These are phyloP conservation scores for Natrix natrix DNA, from an alignment of 2,797 vertebrate species.

Conservation along the genomic window DNA sequence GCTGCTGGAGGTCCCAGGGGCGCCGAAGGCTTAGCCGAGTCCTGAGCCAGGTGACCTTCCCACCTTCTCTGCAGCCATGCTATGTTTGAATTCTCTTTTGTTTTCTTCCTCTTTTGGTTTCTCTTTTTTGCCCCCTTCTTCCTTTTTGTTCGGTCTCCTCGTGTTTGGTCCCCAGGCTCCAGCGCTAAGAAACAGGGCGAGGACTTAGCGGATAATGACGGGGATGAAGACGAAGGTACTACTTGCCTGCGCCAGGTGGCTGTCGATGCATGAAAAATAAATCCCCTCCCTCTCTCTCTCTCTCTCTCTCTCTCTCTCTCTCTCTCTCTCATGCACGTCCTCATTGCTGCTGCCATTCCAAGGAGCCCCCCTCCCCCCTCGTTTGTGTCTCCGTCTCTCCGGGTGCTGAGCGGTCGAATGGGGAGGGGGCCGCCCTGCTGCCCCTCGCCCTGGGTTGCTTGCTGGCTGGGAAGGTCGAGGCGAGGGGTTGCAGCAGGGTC, in stretches of 20 bases:
- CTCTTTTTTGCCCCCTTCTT: conserved; percentile 68
- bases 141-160: conserved; percentile 86
- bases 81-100: conserved; percentile 91
- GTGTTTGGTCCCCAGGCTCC: conserved; percentile 92
- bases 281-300: conserved; percentile 1
- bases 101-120: conserved; percentile 73
- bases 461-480: not conserved
- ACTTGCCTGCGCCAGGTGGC: conserved; percentile 88
- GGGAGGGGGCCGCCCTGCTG: conserved; percentile 24
- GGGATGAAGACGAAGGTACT: conserved; percentile 99
- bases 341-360: conserved; percentile 68
- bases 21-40: not conserved
- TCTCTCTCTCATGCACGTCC: conserved; percentile 44
- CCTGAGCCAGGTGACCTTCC: conserved; percentile 44
- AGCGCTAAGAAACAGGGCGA: conserved; percentile 99
- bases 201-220: conserved; percentile 99
- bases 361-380: conserved; percentile 49
- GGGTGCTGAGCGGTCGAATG: conserved; percentile 40
- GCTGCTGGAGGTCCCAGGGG: not conserved
- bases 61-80: conserved; percentile 77
- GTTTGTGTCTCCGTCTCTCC: conserved; percentile 51
- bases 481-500: not conserved
- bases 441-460: not conserved
- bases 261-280: conserved; percentile 70
- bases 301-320: conserved; percentile 7